phyloP scores from a whole-genome alignment of 2,113 vertebrate species.

The Pantherophis guttatus region DNA sequence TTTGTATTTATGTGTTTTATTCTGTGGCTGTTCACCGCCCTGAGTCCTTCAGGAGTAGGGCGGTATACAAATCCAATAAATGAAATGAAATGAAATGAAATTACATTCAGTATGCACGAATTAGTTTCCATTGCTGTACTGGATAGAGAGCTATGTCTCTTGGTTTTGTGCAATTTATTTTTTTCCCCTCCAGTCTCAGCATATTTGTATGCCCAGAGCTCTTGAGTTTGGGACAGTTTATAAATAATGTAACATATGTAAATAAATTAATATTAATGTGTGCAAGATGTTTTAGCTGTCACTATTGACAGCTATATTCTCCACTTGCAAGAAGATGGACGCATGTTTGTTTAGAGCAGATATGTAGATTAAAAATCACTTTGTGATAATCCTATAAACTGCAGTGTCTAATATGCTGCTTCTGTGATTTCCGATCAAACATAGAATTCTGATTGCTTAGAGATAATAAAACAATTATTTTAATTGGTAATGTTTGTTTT shows the following conservation, averaged over 20 bases:
- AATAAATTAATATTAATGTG: neutral
- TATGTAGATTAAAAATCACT: constrained; percentile 4
- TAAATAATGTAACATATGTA: neutral
- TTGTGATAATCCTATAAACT: constrained; percentile 7
- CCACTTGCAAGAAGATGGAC: neutral
- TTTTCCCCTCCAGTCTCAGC: neutral
- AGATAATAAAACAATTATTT: constrained; percentile 22
- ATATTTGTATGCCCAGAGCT: neutral
- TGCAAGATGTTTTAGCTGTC: neutral
- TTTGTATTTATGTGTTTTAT: too few relatives aligned
- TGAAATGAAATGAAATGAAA: too few relatives aligned
- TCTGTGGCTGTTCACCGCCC: too few relatives aligned
- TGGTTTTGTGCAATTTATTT: neutral
- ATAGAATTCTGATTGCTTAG: constrained; percentile 21
- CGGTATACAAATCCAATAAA: too few relatives aligned
- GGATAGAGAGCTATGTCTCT: neutral
- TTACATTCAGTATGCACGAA: neutral
- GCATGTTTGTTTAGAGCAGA: neutral
- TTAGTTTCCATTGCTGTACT: neutral
- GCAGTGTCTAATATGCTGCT: neutral
- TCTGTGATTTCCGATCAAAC: constrained; percentile 34
- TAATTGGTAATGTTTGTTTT: constrained; percentile 37
- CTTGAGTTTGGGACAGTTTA: neutral
- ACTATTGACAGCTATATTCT: neutral
- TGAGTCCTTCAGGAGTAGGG: too few relatives aligned